phyloP scores from a whole-genome alignment of 2,797 vertebrate genomes.

The Myripristis jacobus region DNA sequence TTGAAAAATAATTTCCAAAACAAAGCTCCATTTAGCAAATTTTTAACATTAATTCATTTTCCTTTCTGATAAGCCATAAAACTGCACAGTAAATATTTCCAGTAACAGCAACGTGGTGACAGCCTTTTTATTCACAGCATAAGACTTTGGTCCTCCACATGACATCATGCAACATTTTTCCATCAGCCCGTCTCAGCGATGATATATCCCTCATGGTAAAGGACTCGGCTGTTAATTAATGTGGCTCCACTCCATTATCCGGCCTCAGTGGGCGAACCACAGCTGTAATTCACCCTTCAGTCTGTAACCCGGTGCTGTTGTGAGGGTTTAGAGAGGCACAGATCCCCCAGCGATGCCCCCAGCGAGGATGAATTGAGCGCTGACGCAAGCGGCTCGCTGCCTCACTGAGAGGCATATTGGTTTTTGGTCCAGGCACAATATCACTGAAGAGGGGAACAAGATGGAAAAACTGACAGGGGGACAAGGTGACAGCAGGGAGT shows the following conservation, averaged over 20 bases:
- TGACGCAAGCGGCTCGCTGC: slow-evolving; percentile 7
- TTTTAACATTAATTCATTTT: background rate
- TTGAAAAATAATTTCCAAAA: background rate
- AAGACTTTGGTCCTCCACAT: too few relatives aligned
- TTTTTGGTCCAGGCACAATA: slow-evolving; percentile 23
- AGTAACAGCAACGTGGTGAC: background rate
- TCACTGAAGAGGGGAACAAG: slow-evolving; percentile 20
- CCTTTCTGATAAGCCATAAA: slow-evolving; percentile 3
- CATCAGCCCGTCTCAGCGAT: background rate
- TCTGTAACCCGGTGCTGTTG: slow-evolving; percentile 10
- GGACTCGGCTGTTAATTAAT: background rate
- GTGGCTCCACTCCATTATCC: background rate
- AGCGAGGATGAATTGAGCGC: background rate
- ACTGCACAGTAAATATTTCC: background rate
- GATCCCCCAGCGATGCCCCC: slow-evolving; percentile 1
- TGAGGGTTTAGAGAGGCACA: background rate
- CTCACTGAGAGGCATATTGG: slow-evolving; percentile 34
- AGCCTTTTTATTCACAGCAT: background rate
- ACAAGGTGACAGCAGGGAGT: slow-evolving; percentile 1
- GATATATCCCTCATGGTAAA: background rate
- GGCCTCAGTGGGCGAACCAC: background rate
- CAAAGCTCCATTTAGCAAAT: background rate
- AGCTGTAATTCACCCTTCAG: background rate
- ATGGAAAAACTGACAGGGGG: background rate
- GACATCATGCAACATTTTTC: background rate